Base-by-base conservation (phyloP, 2,888 invertebrate species). In the Oscheius sp. region DNA sequence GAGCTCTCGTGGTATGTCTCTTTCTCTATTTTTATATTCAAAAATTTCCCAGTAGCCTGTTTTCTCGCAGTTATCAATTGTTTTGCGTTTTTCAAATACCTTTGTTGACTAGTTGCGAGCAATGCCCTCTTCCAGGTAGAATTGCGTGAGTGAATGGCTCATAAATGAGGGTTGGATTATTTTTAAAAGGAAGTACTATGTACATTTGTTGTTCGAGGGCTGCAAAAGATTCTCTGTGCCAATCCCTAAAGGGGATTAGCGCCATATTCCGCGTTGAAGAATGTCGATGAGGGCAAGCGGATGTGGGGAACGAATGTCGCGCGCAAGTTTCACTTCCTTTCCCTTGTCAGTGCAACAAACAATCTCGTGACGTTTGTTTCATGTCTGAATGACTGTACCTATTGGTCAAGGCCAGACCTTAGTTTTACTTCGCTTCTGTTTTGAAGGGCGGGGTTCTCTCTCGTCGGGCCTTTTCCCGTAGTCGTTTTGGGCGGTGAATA, bases 1-100 rank as follows among this genome's bases (percentile, higher is more conserved):
- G 81, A 8, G 81, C 79, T 0, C 72, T 81, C 3, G 81, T 81
- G 48, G 80, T 80, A 46, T 71, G 78, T 72, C 20, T n/a, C 17
- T 48, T 6, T 20, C 3, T 48, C 5, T 12, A 48, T 34, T 55
- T 55, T 33, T 55, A n/a, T 53, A n/a, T n/a, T n/a, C n/a, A n/a
- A n/a, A n/a, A n/a, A n/a, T n/a, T 3, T 42, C 15, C 42, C 42
- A 42, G 52, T 52, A 25, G 6, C 52, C n/a, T 52, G 48, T 20
- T 48, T 23, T 48, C 23, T 48, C 12, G 42, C 15, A 20, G 48
- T 48, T 48, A 48, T 48, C 48, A 48, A 20, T 48, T 48, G 48
- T 48, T 48, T 48, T 48, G 48, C n/a, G n/a, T 15, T 20, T 23
- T 25, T 4, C 1, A 17, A 48, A 48, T 48, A 48, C 48, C 48